phyloP scores from a whole-genome alignment of 2,888 invertebrate species.

The Cataglyphis rosenhaueri region DNA sequence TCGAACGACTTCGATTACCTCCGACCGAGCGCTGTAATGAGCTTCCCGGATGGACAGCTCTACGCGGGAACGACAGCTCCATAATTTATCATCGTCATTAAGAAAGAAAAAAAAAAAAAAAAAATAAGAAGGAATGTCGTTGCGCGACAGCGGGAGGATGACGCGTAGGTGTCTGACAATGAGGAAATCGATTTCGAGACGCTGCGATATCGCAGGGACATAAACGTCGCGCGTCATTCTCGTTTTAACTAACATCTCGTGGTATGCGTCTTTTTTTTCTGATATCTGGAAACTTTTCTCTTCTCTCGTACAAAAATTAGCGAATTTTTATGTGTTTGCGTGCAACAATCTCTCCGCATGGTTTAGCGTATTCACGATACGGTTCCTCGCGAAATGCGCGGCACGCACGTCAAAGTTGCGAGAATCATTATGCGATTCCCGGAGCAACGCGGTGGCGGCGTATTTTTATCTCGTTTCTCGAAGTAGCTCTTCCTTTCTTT shows the following conservation, averaged over 20 bases:
- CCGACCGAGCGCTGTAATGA: constrained; percentile 30
- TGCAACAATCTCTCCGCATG: constrained; percentile 2
- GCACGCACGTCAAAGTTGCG: constrained; percentile 36
- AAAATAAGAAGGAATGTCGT: constrained; percentile 30
- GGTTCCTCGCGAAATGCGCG: constrained; percentile 12
- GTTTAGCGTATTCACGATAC: constrained; percentile 14
- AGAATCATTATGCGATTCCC: constrained; percentile 47
- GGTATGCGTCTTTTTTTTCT: not conserved
- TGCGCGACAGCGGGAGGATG: not conserved
- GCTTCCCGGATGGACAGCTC: constrained; percentile 26
- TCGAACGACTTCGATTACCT: constrained; percentile 41
- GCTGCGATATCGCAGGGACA: constrained; percentile 2
- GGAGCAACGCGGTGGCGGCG: constrained; percentile 22
- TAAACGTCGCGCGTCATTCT: constrained; percentile 20
- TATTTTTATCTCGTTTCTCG: constrained; percentile 40
- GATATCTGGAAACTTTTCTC: not conserved
- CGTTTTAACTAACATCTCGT: not conserved
- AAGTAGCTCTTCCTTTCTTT: constrained; percentile 9
- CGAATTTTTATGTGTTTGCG: constrained; percentile 1
- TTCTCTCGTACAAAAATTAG: not conserved
- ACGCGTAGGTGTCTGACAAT: constrained; percentile 40
- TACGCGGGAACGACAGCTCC: not conserved
- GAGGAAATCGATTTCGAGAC: constrained; percentile 33
- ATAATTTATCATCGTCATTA: constrained; percentile 30
- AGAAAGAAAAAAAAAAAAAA: not conserved